Evolutionary conservation across 2,113 vertebrate species (phyloP).

Genomic region (Eonycteris spelaea): DNA sequence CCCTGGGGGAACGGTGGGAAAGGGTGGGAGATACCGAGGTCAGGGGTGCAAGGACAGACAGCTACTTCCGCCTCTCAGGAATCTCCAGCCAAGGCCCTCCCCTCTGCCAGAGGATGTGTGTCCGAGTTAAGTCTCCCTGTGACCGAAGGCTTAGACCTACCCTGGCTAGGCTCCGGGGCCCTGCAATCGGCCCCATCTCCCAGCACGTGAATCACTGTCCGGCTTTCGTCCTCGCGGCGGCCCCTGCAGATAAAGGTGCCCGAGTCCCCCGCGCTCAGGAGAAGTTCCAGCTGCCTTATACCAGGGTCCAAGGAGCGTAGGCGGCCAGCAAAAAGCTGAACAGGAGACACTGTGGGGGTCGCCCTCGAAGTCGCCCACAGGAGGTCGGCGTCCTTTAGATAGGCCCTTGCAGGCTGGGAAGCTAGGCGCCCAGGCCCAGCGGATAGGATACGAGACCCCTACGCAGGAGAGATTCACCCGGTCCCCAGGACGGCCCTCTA

Average conservation of each 20-base stretch:
- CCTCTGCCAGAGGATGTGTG: neutral
- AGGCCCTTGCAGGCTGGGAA: constrained; percentile 71
- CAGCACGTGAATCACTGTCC: constrained; percentile 47
- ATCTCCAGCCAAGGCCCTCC: too few relatives aligned
- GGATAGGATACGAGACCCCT: constrained; percentile 56
- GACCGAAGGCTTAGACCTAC: neutral
- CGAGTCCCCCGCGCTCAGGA: constrained; percentile 78
- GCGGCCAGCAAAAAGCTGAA: constrained; percentile 56
- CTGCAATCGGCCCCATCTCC: constrained; percentile 51
- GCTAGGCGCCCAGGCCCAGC: constrained; percentile 74
- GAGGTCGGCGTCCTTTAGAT: constrained; percentile 67
- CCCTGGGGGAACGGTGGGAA: neutral
- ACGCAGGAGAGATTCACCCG: constrained; percentile 66
- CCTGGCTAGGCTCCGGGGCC: neutral
- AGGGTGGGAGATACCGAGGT: neutral
- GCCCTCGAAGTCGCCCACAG: constrained; percentile 41
- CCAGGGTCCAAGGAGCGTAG: constrained; percentile 53
- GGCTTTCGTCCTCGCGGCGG: constrained; percentile 39
- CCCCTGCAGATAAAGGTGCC: constrained; percentile 73
- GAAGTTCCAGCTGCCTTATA: constrained; percentile 86
- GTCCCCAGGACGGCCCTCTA: constrained; percentile 63
- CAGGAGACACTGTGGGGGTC: neutral
- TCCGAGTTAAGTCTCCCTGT: neutral
- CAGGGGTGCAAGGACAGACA: neutral
- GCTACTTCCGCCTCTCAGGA: neutral